Evolutionary conservation across 2,113 vertebrate species (phyloP).

Genomic region (Oreochromis spilurus): DNA sequence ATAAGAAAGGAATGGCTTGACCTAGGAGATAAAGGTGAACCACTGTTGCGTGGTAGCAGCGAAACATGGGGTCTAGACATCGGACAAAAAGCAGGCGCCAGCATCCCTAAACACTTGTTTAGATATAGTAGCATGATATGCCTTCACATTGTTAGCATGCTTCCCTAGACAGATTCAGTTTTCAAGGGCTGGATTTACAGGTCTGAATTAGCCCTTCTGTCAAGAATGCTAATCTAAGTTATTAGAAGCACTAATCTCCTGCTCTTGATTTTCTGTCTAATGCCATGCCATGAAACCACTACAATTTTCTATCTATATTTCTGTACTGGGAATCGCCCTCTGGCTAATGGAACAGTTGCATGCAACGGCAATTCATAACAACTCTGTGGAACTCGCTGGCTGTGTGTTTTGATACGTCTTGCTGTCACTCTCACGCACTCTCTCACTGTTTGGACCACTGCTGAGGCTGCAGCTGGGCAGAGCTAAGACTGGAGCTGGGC

Average conservation of each 20-base stretch:
- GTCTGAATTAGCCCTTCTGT: constrained; percentile 56
- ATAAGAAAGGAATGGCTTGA: not conserved
- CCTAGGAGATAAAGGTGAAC: not conserved
- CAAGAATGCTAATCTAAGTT: constrained; percentile 41
- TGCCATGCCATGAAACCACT: constrained; percentile 24
- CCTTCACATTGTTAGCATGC: constrained; percentile 46
- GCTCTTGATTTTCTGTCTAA: constrained; percentile 31
- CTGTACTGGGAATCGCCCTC: constrained; percentile 23
- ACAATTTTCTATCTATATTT: constrained; percentile 48
- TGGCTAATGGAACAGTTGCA: constrained; percentile 50
- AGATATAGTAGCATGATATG: constrained; percentile 58
- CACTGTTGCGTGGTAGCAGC: not conserved
- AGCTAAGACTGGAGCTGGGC: constrained; percentile 54
- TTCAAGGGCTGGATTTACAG: constrained; percentile 49
- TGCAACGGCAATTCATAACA: constrained; percentile 45
- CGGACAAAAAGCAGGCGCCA: constrained; percentile 41
- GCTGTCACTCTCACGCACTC: constrained; percentile 56
- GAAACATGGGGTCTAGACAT: constrained; percentile 26
- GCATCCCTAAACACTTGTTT: constrained; percentile 34
- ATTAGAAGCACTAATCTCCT: constrained; percentile 46
- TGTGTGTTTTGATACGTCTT: constrained; percentile 50
- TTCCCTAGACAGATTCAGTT: constrained; percentile 29
- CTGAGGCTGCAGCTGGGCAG: constrained; percentile 60
- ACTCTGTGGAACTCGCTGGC: constrained; percentile 34
- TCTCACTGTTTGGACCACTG: constrained; percentile 37